Evolutionary conservation across 2,797 vertebrate genomes (phyloP), one percentile per base, ranked within the genome.

Genomic region (Aplochiton taeniatus): DNA sequence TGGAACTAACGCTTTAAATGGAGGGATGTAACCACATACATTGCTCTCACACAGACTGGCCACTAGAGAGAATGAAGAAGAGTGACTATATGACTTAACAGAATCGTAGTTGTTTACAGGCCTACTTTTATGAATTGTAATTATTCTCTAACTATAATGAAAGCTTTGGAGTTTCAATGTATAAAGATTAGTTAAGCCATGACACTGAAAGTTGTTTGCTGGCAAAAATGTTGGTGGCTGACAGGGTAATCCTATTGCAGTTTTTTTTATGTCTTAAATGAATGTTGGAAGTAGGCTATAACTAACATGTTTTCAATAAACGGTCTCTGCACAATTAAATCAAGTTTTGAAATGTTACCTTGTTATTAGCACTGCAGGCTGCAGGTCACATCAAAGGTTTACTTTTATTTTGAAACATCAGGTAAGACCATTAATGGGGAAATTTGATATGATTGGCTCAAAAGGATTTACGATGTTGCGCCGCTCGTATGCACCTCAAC

Each of bases 161-260:
- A 18, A 53, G 47, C 17, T 47, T 42, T 18, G 9, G 20, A 43
- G 16, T 62, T 74, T 8, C 11, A 50, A 18, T 51, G 16, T 31
- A 62, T 17, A 48, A 42, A 58, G 45, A 50, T 51, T 9, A 17
- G 9, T n/a, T 14, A 17, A 62, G 41, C 59, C 62, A 43, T 58
- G 43, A 20, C 72, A 80, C 60, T 74, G 53, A 65, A 75, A 79
- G 85, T 82, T 72, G 66, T 91, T 88, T 91, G 89, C 89, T 72
- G 89, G 90, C 88, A 68, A 88, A 88, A 42, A 17, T 69, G 19
- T 80, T 69, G 65, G 44, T 62, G 65, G 69, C 17, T 48, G 58
- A 11, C 69, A 55, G 44, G 46, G 53, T 63, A 67, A 31, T 52
- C 48, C 11, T 50, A 20, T 69, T 4, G 12, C 50, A 17, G 43